Evolutionary conservation across 2,888 invertebrate species (phyloP).

Genomic region (Lasioglossum zephyrum): DNA sequence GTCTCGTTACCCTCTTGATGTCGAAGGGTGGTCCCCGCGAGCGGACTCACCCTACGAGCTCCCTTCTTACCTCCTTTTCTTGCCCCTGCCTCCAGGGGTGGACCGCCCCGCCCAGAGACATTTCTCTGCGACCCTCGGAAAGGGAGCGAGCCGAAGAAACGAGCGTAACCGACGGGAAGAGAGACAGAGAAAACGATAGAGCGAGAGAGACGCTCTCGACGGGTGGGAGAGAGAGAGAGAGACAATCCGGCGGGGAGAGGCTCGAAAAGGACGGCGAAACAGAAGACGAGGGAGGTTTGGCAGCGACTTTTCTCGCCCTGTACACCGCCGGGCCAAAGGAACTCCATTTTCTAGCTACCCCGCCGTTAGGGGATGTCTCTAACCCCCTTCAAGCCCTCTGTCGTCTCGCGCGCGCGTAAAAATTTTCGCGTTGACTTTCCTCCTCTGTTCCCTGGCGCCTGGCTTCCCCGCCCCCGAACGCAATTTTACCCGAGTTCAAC

Average conservation of each 20-base stretch:
- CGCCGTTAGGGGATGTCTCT: constrained; percentile 40
- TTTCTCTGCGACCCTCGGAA: constrained; percentile 71
- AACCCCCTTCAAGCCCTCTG: constrained; percentile 47
- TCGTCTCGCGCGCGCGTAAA: constrained; percentile 10
- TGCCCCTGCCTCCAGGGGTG: constrained; percentile 77
- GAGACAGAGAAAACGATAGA: background rate
- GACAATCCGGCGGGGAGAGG: background rate
- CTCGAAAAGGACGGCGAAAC: constrained; percentile 3
- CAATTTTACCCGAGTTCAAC: constrained; percentile 8
- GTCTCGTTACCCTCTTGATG: constrained; percentile 81
- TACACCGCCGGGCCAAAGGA: constrained; percentile 57
- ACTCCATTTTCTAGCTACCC: constrained; percentile 69
- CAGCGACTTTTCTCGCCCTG: constrained; percentile 74
- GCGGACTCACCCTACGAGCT: constrained; percentile 54
- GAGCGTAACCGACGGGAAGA: constrained; percentile 14
- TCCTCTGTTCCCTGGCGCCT: background rate
- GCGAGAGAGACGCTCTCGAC: no score
- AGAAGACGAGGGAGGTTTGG: constrained; percentile 54
- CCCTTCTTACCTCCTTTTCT: constrained; percentile 70
- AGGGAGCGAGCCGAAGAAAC: constrained; percentile 45
- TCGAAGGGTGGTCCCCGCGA: constrained; percentile 63
- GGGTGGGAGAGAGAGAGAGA: background rate
- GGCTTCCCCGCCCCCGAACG: background rate
- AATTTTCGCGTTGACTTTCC: constrained; percentile 44
- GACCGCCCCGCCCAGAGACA: constrained; percentile 81